Evolutionary conservation across 2,113 vertebrate genomes (phyloP).

Genomic region (Hippocampus mohnikei): DNA sequence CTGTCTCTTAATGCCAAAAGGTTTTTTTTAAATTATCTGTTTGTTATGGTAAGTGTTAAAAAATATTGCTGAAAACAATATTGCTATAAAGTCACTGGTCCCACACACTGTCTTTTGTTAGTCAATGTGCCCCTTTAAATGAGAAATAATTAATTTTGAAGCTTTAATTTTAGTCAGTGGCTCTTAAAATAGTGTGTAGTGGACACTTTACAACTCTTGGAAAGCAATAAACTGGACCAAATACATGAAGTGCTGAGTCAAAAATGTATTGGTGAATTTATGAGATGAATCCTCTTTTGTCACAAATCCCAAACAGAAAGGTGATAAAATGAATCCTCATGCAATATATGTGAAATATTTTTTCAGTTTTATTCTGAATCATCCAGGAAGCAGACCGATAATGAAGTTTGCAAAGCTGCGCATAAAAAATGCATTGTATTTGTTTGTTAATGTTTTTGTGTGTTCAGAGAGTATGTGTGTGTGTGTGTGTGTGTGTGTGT

Average conservation of each 20-base stretch:
- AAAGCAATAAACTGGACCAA: neutral
- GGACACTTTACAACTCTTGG: neutral
- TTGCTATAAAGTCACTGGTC: slow-evolving; percentile 13
- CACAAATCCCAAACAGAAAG: neutral
- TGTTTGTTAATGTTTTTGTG: too few relatives aligned
- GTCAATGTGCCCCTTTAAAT: neutral
- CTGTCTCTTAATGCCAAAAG: slow-evolving; percentile 9
- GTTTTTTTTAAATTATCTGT: slow-evolving; percentile 47
- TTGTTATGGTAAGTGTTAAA: slow-evolving; percentile 39
- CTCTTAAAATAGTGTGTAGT: slow-evolving; percentile 3
- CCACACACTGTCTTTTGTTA: slow-evolving; percentile 4
- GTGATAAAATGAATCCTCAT: neutral
- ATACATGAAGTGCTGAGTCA: neutral
- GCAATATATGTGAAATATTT: neutral
- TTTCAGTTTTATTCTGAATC: neutral
- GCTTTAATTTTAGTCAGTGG: neutral
- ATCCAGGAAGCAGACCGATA: neutral
- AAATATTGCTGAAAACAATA: slow-evolving; percentile 25
- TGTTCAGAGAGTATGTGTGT: too few relatives aligned
- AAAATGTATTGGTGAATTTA: neutral
- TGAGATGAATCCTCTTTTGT: neutral
- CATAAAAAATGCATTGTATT: neutral
- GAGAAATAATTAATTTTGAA: neutral
- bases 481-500: neutral
- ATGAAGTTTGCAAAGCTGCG: neutral